Evolutionary conservation across 2,888 invertebrate genomes (phyloP).

Genomic region (Orchesella flavescens): DNA sequence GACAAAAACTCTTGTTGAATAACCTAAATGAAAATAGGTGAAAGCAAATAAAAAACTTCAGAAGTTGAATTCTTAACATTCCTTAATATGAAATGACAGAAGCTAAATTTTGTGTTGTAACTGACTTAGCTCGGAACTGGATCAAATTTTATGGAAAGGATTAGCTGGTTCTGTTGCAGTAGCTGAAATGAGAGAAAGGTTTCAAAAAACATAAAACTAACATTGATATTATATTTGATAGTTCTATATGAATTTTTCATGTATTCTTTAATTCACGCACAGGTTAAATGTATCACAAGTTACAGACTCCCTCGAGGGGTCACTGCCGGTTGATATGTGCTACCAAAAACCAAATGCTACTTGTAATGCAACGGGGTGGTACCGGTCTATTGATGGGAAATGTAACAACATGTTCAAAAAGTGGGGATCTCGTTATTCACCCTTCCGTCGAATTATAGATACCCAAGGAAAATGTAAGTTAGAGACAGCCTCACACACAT

Average conservation of each 20-base stretch:
- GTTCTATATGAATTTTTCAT: not conserved
- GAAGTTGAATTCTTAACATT: too few relatives aligned
- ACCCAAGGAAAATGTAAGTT: slow-evolving; percentile 85
- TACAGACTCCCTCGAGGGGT: slow-evolving; percentile 22
- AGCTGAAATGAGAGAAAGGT: slow-evolving; percentile 23
- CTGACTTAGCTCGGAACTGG: slow-evolving; percentile 1
- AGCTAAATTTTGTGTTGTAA: too few relatives aligned
- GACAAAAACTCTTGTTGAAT: not conserved
- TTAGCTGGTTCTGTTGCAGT: slow-evolving; percentile 6
- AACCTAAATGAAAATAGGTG: slow-evolving; percentile 24
- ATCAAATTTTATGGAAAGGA: slow-evolving; percentile 31
- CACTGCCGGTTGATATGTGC: slow-evolving; percentile 14
- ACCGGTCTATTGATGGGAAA: slow-evolving; percentile 82
- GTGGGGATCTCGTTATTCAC: slow-evolving; percentile 84
- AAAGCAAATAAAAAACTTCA: not conserved
- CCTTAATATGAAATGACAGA: too few relatives aligned
- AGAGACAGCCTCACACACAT: too few relatives aligned
- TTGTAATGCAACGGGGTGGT: slow-evolving; percentile 74
- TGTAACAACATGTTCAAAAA: slow-evolving; percentile 83
- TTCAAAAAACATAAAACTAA: not conserved
- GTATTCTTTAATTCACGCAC: not conserved
- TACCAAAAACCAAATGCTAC: slow-evolving; percentile 11
- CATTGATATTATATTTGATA: not conserved
- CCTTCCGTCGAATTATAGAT: slow-evolving; percentile 83
- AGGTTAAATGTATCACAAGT: slow-evolving; percentile 53